These are phyloP conservation scores for Rhinoderma darwinii DNA, from an alignment of 2,113 vertebrate species.

Conservation along the genomic window DNA sequence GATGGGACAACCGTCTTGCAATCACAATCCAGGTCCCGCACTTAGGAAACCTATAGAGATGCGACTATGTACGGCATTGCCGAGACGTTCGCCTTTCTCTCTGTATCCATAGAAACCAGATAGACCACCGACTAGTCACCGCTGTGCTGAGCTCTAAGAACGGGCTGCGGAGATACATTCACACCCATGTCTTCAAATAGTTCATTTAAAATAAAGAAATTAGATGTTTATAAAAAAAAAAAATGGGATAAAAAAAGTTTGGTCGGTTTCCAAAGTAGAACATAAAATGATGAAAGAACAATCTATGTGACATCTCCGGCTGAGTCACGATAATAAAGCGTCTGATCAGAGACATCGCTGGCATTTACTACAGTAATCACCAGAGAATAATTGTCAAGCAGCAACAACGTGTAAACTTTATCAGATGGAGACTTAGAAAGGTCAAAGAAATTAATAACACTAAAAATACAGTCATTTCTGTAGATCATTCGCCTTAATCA, in stretches of 20 bases:
- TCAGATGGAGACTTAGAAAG: background rate
- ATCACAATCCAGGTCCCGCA: background rate
- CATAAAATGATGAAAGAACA: conserved; percentile 55
- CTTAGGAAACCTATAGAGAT: conserved; percentile 62
- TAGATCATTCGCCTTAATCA: background rate
- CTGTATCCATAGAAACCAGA: conserved; percentile 70
- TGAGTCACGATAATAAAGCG: background rate
- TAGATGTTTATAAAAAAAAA: conserved; percentile 59
- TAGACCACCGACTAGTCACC: conserved; percentile 68
- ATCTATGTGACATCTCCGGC: conserved; percentile 39
- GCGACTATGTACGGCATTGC: conserved; percentile 58
- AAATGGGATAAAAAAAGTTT: conserved; percentile 28
- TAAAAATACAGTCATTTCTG: background rate
- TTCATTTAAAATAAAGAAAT: conserved; percentile 71
- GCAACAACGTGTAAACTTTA: background rate
- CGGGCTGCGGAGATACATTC: conserved; percentile 61
- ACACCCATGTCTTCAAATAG: conserved; percentile 67
- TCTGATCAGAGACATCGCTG: conserved; percentile 63
- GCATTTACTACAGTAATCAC: conserved; percentile 1
- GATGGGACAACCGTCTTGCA: background rate
- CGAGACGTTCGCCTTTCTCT: conserved; percentile 62
- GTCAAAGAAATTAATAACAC: background rate
- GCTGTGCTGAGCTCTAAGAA: conserved; percentile 61
- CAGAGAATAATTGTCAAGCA: background rate
- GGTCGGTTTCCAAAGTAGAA: conserved; percentile 67